Evolutionary conservation across 2,888 invertebrate species (phyloP).

Genomic region (Elegia similella): DNA sequence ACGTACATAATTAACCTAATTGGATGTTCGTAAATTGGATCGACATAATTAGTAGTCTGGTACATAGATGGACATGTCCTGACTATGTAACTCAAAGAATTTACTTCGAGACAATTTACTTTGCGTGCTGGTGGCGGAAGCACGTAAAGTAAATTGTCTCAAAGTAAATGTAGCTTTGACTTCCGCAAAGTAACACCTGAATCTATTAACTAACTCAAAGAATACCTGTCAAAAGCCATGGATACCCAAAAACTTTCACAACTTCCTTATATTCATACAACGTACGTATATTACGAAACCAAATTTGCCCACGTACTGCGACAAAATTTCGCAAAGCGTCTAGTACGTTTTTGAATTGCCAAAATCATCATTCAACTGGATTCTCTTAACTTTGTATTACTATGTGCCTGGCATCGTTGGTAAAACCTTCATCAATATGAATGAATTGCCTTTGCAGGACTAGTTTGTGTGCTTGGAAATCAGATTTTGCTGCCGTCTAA

Average conservation of each 20-base stretch:
- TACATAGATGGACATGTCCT: too few species aligned
- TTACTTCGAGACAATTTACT: too few species aligned
- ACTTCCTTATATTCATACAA: neutral
- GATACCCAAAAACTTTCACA: neutral
- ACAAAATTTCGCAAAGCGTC: slow-evolving; percentile 35
- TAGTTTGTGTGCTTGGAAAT: slow-evolving; percentile 30
- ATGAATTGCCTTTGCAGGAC: slow-evolving; percentile 31
- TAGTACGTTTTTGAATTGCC: slow-evolving; percentile 33
- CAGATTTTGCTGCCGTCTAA: slow-evolving; percentile 23
- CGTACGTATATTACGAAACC: neutral
- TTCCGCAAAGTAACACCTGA: too few species aligned
- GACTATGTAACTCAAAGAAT: too few species aligned
- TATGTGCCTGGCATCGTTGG: slow-evolving; percentile 36
- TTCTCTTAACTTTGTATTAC: slow-evolving; percentile 35
- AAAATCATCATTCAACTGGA: slow-evolving; percentile 50
- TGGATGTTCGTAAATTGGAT: too few species aligned
- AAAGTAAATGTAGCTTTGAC: too few species aligned
- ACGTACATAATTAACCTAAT: too few species aligned
- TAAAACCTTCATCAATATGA: slow-evolving; percentile 42
- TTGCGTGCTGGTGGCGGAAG: too few species aligned
- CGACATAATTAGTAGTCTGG: too few species aligned
- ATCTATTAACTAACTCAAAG: neutral
- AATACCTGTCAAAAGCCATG: neutral
- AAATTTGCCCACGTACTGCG: slow-evolving; percentile 43
- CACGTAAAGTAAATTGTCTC: too few species aligned